Evolutionary conservation across 2,797 vertebrate species (phyloP).

Genomic region (Crocodylus rhombifer): DNA sequence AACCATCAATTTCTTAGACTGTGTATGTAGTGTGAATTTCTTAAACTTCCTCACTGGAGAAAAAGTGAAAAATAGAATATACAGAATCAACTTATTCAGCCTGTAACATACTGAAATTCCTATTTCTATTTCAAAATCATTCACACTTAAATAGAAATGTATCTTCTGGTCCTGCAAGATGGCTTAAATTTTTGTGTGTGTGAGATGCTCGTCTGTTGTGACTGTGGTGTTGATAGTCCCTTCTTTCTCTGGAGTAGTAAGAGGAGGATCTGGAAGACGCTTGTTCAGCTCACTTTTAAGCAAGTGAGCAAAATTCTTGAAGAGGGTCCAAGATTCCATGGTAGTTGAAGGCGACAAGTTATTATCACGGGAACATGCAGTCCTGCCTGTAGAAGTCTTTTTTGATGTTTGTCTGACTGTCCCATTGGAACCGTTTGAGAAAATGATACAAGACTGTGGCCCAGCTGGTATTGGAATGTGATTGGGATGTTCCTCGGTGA

Average conservation of each 20-base stretch:
- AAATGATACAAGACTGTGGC: neutral
- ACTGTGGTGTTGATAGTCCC: neutral
- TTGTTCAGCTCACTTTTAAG: neutral
- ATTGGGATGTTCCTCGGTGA: neutral
- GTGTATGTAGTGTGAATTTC: constrained; percentile 47
- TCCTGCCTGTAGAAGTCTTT: no score
- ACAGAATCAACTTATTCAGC: constrained; percentile 62
- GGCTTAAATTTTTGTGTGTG: neutral
- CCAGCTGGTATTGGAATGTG: neutral
- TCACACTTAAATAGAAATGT: constrained; percentile 4
- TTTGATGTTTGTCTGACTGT: no score
- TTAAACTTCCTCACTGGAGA: constrained; percentile 60
- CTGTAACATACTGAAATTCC: constrained; percentile 47
- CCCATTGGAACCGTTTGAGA: neutral
- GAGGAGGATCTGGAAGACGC: neutral
- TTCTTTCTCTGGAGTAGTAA: neutral
- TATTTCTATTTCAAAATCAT: constrained; percentile 56
- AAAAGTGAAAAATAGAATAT: constrained; percentile 59
- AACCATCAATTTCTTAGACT: constrained; percentile 65
- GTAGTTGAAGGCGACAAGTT: neutral
- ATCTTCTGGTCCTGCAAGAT: constrained; percentile 10
- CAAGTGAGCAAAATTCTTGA: no score
- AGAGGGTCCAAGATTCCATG: neutral
- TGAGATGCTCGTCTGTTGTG: constrained; percentile 22
- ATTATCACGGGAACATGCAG: no score